Evolutionary conservation across 2,888 invertebrate genomes (phyloP).

Genomic region (Agrochola litura): DNA sequence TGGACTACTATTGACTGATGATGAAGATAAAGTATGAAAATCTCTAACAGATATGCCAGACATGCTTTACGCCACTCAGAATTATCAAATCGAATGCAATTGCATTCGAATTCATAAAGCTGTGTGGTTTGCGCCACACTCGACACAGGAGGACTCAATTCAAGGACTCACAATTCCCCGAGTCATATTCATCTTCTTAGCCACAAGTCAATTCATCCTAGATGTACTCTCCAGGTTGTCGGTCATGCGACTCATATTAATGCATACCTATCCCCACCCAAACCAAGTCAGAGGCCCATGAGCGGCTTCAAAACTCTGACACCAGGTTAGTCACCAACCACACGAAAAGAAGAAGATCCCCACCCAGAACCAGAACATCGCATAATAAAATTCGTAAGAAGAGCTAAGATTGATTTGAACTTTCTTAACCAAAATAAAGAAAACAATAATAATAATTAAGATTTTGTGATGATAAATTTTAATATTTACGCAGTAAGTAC

Average conservation of each 20-base stretch:
- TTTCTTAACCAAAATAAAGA: slow-evolving; percentile 1
- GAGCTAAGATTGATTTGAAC: neutral
- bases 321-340: too few species aligned
- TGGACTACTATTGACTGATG: too few species aligned
- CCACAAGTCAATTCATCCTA: neutral
- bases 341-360: neutral
- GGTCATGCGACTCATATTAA: neutral
- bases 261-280: too few species aligned
- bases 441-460: neutral
- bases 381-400: neutral
- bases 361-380: neutral
- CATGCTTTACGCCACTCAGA: too few species aligned
- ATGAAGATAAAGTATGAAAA: too few species aligned
- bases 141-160: neutral
- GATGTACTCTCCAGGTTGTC: neutral
- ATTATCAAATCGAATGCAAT: too few species aligned
- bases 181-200: neutral
- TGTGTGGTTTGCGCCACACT: neutral
- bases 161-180: neutral
- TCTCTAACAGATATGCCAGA: too few species aligned
- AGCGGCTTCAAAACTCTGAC: too few species aligned
- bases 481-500: slow-evolving; percentile 28
- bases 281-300: too few species aligned
- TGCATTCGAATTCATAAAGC: neutral
- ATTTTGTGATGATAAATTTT: neutral